A percentile compares a stretch with the other conserved stretches of the same genome.
phyloP scores from a whole-genome alignment of 2,113 vertebrate species.

The Hydropotes inermis region DNA sequence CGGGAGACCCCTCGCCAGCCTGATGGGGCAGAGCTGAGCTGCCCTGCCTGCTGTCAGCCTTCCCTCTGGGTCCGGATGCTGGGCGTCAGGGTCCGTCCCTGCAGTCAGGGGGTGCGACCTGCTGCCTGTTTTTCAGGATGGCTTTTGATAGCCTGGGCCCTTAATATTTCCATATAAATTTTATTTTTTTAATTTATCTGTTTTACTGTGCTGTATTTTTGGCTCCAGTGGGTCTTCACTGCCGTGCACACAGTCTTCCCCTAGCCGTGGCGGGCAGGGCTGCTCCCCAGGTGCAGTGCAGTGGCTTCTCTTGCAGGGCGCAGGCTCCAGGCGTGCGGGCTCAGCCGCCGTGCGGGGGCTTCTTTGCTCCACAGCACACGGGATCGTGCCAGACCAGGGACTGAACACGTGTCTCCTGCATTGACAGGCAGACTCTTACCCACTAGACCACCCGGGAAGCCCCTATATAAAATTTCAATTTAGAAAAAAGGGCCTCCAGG shows the following conservation, averaged over 20 bases:
- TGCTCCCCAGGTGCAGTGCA: background rate
- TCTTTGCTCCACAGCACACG: background rate
- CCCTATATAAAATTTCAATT: background rate
- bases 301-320: fast-evolving
- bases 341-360: background rate
- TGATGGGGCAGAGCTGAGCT: background rate
- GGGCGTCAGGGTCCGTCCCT: background rate
- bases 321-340: fast-evolving
- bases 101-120: fast-evolving
- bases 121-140: background rate
- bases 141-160: background rate
- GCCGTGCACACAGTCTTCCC: background rate
- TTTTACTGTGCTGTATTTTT: background rate
- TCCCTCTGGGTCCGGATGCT: background rate
- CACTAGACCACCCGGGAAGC: background rate
- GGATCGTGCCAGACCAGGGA: background rate
- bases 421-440: background rate
- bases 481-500: background rate
- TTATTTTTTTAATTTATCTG: background rate
- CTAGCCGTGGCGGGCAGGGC: background rate
- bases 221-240: background rate
- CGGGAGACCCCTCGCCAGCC: background rate
- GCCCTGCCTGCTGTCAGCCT: background rate
- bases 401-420: background rate
- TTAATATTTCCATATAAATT: background rate